Base-by-base conservation (phyloP, 2,797 vertebrate genomes). In the Danio kyathit region DNA sequence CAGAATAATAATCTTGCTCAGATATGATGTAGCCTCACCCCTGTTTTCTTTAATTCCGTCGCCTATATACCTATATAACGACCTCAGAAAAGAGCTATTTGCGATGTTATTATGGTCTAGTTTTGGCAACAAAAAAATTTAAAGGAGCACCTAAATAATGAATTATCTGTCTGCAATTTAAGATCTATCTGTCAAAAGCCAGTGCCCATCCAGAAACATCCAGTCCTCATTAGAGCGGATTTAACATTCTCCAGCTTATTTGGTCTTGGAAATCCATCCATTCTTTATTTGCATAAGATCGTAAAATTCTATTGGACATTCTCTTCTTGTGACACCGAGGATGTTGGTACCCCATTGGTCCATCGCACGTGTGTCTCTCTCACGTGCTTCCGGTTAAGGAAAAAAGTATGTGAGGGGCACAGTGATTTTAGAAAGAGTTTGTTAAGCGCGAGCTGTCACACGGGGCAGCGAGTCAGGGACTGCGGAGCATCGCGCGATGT, bases 381-480 rank as follows among this genome's bases (percentile, higher is more conserved):
- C 95, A 96, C 94, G 96, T 95, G 96, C 95, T 97, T 96, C 96
- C 95, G 95, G 95, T 91, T 88, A 90, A 91, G 92, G 92, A 90
- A 90, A 88, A 94, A 93, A 93, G 90, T 93, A 91, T 90, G 82
- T 16, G 82, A 80, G 87, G 81, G 91, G 90, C 91, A 90, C 91
- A 89, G 94, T 92, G 94, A 95, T 92, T 95, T 93, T 94, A 94
- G 94, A 94, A 94, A 93, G 95, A 96, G 95, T 96, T 96, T 94
- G 89, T 92, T 90, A 92, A 90, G 93, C 93, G 92, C 89, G 92
- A 88, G 92, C 93, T 94, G 95, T 94, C 95, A 95, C 93, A 96
- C 93, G 94, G 94, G 93, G 89, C 84, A 89, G 87, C 87, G 85
- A 88, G 82, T 74, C 88, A 67, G 81, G 88, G 88, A 88, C 87